Evolutionary conservation across 2,113 vertebrate genomes (phyloP).

Genomic region (Rhinoderma darwinii): DNA sequence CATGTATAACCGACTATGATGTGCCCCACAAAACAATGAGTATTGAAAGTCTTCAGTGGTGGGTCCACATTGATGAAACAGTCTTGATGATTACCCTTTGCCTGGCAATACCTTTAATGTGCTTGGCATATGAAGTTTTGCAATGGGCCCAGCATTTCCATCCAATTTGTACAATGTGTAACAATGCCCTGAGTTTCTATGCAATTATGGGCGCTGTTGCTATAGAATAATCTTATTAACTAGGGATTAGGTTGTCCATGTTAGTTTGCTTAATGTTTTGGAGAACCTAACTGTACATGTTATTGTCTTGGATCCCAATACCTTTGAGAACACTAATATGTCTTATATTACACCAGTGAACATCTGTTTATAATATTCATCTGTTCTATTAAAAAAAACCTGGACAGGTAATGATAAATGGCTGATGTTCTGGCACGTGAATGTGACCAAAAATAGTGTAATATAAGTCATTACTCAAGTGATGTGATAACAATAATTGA

Average conservation of each 20-base stretch:
- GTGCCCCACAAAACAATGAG: not conserved
- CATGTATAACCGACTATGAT: not conserved
- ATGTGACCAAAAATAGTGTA: not conserved
- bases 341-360: not conserved
- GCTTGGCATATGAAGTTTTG: not conserved
- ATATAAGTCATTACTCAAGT: not conserved
- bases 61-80: not conserved
- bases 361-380: not conserved
- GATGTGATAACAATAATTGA: not conserved
- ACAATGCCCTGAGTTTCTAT: not conserved
- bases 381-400: not conserved
- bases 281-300: not conserved
- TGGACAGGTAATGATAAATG: not conserved
- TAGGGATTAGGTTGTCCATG: not conserved
- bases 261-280: not conserved
- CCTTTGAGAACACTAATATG: not conserved
- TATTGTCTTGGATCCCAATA: not conserved
- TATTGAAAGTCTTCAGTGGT: not conserved
- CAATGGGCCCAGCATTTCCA: not conserved
- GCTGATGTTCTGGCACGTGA: not conserved
- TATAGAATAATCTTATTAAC: not conserved
- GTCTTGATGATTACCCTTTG: not conserved
- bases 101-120: not conserved
- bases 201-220: not conserved
- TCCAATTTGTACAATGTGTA: not conserved